Percentiles rank a stretch among this genome's conserved stretches.
phyloP scores from a whole-genome alignment of 2,113 vertebrate genomes.

The Erythrolamprus reginae region DNA sequence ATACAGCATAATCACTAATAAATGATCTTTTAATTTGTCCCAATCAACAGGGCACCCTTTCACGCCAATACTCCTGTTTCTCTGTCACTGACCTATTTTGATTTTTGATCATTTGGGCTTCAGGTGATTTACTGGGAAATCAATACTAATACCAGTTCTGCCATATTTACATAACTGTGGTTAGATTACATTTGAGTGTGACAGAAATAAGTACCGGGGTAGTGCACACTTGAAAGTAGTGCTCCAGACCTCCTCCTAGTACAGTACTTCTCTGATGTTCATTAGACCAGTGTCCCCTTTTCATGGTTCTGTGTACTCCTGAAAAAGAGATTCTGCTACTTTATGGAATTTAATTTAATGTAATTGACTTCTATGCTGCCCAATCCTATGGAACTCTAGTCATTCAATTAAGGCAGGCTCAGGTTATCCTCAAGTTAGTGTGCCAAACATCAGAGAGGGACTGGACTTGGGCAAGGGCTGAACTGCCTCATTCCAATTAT shows the following conservation, averaged over 20 bases:
- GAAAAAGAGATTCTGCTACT: not conserved
- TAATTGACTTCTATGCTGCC: too few relatives aligned
- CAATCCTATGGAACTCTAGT: too few relatives aligned
- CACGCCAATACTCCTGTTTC: slow-evolving; percentile 80
- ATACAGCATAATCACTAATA: slow-evolving; percentile 79
- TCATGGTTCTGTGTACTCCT: not conserved
- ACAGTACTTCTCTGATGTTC: not conserved
- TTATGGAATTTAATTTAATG: too few relatives aligned
- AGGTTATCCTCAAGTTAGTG: not conserved
- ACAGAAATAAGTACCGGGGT: slow-evolving; percentile 68
- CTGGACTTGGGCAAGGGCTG: not conserved
- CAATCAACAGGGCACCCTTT: slow-evolving; percentile 76
- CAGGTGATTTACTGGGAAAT: slow-evolving; percentile 82
- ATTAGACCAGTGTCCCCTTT: not conserved
- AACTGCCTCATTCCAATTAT: not conserved
- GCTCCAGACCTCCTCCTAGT: not conserved
- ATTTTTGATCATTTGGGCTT: slow-evolving; percentile 80
- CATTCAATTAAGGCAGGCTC: not conserved
- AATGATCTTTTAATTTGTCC: slow-evolving; percentile 84
- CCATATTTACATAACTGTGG: slow-evolving; percentile 69
- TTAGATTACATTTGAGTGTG: slow-evolving; percentile 71
- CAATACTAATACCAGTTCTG: slow-evolving; percentile 80
- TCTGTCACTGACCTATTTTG: slow-evolving; percentile 80
- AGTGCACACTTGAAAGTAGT: not conserved
- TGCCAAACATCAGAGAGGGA: not conserved